A percentile compares a stretch with the other conserved stretches of the same genome.
Evolutionary conservation across 2,888 invertebrate genomes (phyloP).

Genomic region (Ceraclea dissimilis): DNA sequence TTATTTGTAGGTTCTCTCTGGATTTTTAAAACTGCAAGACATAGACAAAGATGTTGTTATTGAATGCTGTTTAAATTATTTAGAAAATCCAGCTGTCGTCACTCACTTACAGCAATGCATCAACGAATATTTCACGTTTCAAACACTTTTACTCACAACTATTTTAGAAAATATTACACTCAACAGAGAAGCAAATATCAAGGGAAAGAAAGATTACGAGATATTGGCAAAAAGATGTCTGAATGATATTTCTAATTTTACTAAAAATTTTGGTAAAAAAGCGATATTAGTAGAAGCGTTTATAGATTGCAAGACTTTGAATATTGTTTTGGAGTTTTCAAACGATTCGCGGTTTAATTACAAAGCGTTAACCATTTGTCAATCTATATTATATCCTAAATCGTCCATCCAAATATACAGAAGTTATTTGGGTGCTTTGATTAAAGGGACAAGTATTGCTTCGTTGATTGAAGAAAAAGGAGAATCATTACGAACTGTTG

Average conservation of each 20-base stretch:
- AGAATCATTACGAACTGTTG: constrained; percentile 41
- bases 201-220: neutral
- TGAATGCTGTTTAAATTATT: constrained; percentile 17
- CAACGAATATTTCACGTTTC: constrained; percentile 17
- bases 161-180: neutral
- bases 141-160: constrained; percentile 9
- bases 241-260: constrained; percentile 14
- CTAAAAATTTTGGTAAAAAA: constrained; percentile 20
- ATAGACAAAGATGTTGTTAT: constrained; percentile 12
- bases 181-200: neutral
- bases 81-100: constrained; percentile 18
- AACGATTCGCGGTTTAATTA: constrained; percentile 7
- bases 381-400: constrained; percentile 32
- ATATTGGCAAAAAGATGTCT: constrained; percentile 11
- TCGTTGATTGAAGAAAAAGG: constrained; percentile 38
- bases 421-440: constrained; percentile 12
- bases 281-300: constrained; percentile 16
- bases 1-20: constrained; percentile 15
- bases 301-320: constrained; percentile 16
- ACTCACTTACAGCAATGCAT: constrained; percentile 18
- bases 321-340: constrained; percentile 18
- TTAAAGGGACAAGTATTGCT: constrained; percentile 11
- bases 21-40: constrained; percentile 6
- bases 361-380: constrained; percentile 22
- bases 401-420: constrained; percentile 22